phyloP scores from a whole-genome alignment of 2,113 vertebrate species.

The Peucedramus taeniatus region DNA sequence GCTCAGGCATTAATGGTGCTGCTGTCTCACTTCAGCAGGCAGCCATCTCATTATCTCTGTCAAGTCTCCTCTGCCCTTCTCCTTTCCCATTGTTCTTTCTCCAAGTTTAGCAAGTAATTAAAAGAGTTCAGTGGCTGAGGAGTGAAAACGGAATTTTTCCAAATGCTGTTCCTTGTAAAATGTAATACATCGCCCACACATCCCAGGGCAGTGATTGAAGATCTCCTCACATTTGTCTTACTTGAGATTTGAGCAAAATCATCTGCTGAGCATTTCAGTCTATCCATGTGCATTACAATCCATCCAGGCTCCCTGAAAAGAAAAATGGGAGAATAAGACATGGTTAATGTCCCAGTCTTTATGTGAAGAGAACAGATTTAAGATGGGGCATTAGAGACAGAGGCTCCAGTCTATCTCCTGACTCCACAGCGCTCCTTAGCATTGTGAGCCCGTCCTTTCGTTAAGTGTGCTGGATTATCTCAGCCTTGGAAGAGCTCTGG shows the following conservation, averaged over 20 bases:
- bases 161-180: constrained; percentile 25
- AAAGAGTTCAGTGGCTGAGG: constrained; percentile 10
- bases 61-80: constrained; percentile 13
- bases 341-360: constrained; percentile 48
- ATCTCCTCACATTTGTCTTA: constrained; percentile 55
- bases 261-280: constrained; percentile 58
- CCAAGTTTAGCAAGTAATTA: constrained; percentile 19
- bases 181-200: neutral
- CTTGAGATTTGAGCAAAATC: constrained; percentile 65
- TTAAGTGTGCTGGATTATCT: neutral
- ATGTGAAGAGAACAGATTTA: constrained; percentile 49
- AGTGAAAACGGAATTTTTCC: constrained; percentile 11
- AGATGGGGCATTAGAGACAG: neutral
- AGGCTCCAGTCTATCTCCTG: constrained; percentile 11
- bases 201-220: constrained; percentile 40
- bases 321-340: constrained; percentile 53
- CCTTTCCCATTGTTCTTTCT: neutral
- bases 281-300: constrained; percentile 34
- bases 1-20: neutral
- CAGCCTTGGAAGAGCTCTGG: neutral
- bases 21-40: neutral
- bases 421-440: neutral
- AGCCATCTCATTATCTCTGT: neutral
- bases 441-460: neutral
- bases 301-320: constrained; percentile 58